Evolutionary conservation across 2,113 vertebrate species (phyloP).

Genomic region (Ardeotis arabs): DNA sequence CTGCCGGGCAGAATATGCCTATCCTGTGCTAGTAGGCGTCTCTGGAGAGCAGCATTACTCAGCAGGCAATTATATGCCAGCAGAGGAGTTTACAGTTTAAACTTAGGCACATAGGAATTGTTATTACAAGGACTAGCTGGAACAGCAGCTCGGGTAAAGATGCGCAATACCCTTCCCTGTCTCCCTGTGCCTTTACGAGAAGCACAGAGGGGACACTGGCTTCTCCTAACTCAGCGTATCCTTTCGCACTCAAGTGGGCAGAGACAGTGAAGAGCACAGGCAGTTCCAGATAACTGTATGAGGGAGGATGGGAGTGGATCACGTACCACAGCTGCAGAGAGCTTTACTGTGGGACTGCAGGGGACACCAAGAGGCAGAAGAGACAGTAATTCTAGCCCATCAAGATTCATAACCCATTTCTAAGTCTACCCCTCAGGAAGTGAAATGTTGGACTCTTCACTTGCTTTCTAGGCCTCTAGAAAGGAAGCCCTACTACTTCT

Average conservation of each 20-base stretch:
- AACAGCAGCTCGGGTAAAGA: not conserved
- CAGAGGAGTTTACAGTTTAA: not conserved
- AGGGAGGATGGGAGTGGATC: not conserved
- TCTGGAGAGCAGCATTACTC: not conserved
- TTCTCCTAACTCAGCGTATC: not conserved
- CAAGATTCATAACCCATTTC: not conserved
- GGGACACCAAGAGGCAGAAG: not conserved
- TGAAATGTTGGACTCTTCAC: not conserved
- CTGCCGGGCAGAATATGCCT: not conserved
- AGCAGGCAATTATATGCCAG: not conserved
- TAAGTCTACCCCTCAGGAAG: not conserved
- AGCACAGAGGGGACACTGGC: not conserved
- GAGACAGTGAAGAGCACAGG: not conserved
- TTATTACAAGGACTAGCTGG: not conserved
- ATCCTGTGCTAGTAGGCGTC: too few relatives aligned
- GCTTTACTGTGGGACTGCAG: not conserved
- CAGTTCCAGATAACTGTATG: not conserved
- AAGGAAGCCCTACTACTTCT: not conserved
- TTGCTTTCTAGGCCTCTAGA: not conserved
- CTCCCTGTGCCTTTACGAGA: not conserved
- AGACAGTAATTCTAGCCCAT: not conserved
- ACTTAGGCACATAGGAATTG: not conserved
- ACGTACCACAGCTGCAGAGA: not conserved
- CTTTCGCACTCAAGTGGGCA: not conserved
- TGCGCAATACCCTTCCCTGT: not conserved